phyloP scores from a whole-genome alignment of 2,113 vertebrate species.

The Limnothrissa miodon region DNA sequence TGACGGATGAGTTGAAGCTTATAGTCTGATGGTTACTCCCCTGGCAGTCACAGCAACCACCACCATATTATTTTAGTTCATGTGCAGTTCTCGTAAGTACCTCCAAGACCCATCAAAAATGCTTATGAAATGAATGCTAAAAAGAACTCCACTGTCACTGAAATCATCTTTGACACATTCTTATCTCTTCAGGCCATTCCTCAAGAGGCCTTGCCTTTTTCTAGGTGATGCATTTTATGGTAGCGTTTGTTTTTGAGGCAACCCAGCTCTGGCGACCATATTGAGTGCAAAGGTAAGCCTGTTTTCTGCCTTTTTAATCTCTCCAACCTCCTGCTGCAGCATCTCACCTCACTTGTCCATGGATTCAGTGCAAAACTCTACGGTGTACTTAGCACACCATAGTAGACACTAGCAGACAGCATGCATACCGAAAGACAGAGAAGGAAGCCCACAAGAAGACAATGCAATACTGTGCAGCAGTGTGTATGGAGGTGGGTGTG shows the following conservation, averaged over 20 bases:
- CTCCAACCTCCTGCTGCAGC: neutral
- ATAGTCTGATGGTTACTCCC: neutral
- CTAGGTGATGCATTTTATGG: neutral
- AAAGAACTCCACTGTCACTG: neutral
- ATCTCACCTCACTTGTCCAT: neutral
- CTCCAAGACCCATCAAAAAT: neutral
- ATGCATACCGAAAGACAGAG: slow-evolving; percentile 71
- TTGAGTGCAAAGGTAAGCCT: slow-evolving; percentile 10
- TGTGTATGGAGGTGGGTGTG: slow-evolving; percentile 41
- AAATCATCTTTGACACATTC: neutral
- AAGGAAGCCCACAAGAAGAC: slow-evolving; percentile 70
- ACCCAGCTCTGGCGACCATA: neutral
- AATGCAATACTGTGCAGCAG: slow-evolving; percentile 71
- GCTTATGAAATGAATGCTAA: neutral
- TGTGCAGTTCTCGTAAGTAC: neutral
- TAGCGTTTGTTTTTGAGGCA: neutral
- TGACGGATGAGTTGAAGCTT: neutral
- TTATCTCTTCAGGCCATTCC: neutral
- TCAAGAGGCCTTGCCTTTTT: neutral
- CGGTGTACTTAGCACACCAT: slow-evolving; percentile 68
- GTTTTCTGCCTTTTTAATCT: neutral
- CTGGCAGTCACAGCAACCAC: neutral
- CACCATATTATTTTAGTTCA: neutral
- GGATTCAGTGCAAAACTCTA: slow-evolving; percentile 74
- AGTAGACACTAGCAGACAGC: slow-evolving; percentile 66